Conservation (phyloP, 2,888 invertebrate species). For the Thumatha senex region DNA sequence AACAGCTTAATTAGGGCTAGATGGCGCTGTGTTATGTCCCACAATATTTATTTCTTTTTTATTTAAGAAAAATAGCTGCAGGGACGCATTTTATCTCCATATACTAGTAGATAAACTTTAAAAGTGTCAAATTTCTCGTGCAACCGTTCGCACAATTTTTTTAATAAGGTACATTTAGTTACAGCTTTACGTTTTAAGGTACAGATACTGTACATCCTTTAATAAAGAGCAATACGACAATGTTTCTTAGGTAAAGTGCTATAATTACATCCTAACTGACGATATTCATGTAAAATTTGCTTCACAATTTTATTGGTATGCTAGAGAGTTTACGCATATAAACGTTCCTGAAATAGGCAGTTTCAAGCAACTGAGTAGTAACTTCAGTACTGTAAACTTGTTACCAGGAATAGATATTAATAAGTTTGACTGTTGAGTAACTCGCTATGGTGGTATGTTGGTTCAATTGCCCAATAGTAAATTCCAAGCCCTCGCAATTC, state of each 20-base stretch:
- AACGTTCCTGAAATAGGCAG: conserved; percentile 20
- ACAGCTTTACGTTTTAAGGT: too few relatives aligned
- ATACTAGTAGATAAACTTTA: too few relatives aligned
- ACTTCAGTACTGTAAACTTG: conserved; percentile 16
- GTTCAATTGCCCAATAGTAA: background rate
- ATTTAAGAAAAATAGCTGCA: too few relatives aligned
- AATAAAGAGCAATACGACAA: background rate
- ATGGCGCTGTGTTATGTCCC: too few relatives aligned
- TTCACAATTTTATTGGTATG: conserved; percentile 12
- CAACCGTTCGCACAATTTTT: too few relatives aligned
- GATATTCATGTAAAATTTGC: conserved; percentile 9
- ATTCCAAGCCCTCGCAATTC: background rate
- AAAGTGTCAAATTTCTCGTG: too few relatives aligned
- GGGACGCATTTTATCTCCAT: too few relatives aligned
- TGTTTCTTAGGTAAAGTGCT: conserved; percentile 1
- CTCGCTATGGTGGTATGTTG: background rate
- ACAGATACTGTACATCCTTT: too few relatives aligned
- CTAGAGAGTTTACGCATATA: conserved; percentile 1
- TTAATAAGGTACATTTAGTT: too few relatives aligned
- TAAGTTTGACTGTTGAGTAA: conserved; percentile 11
- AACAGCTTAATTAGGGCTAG: too few relatives aligned
- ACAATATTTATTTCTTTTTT: too few relatives aligned
- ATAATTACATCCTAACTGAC: conserved; percentile 4
- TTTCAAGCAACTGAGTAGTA: conserved; percentile 20
- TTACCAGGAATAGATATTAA: conserved; percentile 27